A percentile compares a stretch with the other conserved stretches of the same genome.
These are phyloP conservation scores for Antheraea pernyi DNA, from an alignment of 1,140 invertebrate species.

Conservation along the genomic window DNA sequence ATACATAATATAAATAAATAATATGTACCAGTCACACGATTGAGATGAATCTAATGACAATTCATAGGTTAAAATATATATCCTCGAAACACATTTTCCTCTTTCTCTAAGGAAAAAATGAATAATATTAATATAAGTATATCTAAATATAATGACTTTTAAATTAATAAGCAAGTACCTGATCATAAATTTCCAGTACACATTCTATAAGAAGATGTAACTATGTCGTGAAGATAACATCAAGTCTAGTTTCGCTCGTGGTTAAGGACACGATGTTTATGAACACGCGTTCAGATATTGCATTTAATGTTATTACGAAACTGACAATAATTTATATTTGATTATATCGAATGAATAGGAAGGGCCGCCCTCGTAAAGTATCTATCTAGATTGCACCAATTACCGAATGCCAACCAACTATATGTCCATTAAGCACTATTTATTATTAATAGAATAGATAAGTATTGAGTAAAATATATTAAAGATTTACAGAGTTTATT, in stretches of 20 bases:
- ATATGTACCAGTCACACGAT: too few species aligned
- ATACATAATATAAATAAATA: too few species aligned
- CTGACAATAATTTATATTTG: constrained; percentile 19
- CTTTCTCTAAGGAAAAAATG: too few species aligned
- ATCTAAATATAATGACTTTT: too few species aligned
- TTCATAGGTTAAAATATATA: too few species aligned
- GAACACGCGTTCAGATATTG: background rate
- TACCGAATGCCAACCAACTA: constrained; percentile 11
- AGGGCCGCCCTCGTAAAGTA: constrained; percentile 23
- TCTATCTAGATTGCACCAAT: constrained; percentile 25
- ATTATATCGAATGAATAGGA: constrained; percentile 20
- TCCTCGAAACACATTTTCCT: too few species aligned
- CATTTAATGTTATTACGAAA: background rate
- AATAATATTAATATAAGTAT: too few species aligned
- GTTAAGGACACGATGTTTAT: background rate
- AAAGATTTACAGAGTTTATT: too few species aligned
- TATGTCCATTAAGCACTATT: constrained; percentile 5
- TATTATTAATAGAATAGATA: constrained; percentile 11
- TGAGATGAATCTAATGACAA: too few species aligned
- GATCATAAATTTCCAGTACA: too few species aligned
- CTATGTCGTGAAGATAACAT: background rate
- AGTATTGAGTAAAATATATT: too few species aligned
- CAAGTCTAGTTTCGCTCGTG: background rate
- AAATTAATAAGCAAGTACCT: too few species aligned
- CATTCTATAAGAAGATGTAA: background rate